Conservation (phyloP, 2,113 vertebrate genomes). For the Hemiscyllium ocellatum region DNA sequence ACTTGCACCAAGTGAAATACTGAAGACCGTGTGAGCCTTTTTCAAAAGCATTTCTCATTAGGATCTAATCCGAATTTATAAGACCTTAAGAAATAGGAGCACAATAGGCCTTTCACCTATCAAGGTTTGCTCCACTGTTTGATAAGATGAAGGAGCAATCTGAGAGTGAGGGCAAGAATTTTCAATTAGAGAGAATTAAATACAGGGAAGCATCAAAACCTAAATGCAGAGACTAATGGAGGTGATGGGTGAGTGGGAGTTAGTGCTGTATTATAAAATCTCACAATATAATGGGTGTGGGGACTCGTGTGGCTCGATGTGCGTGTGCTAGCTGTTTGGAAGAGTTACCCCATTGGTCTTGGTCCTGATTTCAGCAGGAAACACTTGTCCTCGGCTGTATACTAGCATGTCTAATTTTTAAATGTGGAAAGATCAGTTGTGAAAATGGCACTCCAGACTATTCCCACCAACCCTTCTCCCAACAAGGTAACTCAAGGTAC, state of each 20-base stretch:
- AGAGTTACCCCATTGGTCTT: not conserved
- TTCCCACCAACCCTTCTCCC: too few species aligned
- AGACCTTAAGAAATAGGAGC: not conserved
- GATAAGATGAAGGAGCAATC: not conserved
- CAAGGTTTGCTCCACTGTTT: not conserved
- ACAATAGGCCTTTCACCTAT: not conserved
- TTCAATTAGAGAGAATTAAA: too few species aligned
- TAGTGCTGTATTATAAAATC: not conserved
- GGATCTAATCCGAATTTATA: not conserved
- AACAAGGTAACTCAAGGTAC: too few species aligned
- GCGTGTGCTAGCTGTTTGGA: not conserved
- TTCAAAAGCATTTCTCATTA: not conserved
- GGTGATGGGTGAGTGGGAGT: too few species aligned
- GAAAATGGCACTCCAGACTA: too few species aligned
- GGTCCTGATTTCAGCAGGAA: too few species aligned
- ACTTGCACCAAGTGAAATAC: not conserved
- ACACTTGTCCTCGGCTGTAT: too few species aligned
- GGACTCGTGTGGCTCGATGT: not conserved
- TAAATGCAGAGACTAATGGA: too few species aligned
- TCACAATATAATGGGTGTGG: not conserved
- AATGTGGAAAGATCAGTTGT: too few species aligned
- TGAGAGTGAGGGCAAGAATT: too few species aligned
- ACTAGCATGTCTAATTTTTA: not conserved
- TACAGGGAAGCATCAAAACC: too few species aligned
- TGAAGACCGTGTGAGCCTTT: not conserved